phyloP scores from a whole-genome alignment of 2,888 invertebrate species.

The Lathronympha strigana region DNA sequence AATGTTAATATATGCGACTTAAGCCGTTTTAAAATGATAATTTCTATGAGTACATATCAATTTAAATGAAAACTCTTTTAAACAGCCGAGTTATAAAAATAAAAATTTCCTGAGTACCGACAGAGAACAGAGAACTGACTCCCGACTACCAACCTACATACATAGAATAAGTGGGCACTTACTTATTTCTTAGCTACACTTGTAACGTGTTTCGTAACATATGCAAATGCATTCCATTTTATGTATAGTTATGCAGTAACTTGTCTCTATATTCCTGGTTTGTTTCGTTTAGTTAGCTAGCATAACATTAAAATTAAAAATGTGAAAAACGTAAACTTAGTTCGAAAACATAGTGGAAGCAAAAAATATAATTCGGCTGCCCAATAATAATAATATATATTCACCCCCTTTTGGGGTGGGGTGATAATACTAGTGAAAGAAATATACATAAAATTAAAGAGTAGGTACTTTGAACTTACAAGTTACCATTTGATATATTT shows the following conservation, averaged over 20 bases:
- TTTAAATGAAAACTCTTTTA: too few species aligned
- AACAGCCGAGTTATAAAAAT: background rate
- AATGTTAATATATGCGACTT: too few species aligned
- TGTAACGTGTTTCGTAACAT: background rate
- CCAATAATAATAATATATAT: too few species aligned
- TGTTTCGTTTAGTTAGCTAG: background rate
- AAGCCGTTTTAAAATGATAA: too few species aligned
- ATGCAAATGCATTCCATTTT: background rate
- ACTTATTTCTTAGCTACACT: background rate
- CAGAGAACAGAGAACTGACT: background rate
- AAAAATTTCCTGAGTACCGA: background rate
- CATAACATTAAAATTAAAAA: background rate
- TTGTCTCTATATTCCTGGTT: slow-evolving; percentile 1
- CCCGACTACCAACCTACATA: background rate
- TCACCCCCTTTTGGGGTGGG: too few species aligned
- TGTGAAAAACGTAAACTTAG: too few species aligned
- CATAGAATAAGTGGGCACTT: background rate
- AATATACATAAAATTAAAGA: too few species aligned
- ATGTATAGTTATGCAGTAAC: background rate
- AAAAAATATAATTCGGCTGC: too few species aligned
- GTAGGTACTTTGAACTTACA: background rate
- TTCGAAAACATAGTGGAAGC: too few species aligned
- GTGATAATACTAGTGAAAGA: too few species aligned
- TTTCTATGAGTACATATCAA: too few species aligned
- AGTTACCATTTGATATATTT: too few species aligned